Conservation (phyloP, 2,888 invertebrate genomes). For the Sesamia inferens region DNA sequence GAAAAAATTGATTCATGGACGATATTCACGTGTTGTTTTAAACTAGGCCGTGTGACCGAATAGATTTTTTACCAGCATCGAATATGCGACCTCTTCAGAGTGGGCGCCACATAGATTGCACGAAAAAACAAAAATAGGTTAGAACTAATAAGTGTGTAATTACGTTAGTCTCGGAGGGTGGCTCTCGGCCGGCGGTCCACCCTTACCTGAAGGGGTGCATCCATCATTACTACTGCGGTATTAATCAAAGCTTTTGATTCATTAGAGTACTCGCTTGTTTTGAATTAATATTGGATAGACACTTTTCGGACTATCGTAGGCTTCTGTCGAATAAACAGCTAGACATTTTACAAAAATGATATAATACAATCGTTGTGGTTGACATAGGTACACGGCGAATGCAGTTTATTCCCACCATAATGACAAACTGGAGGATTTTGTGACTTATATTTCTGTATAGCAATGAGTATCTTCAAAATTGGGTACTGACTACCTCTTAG, state of each 20-base stretch:
- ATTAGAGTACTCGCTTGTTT: slow-evolving; percentile 44
- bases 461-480: background rate
- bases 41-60: slow-evolving; percentile 43
- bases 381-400: background rate
- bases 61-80: slow-evolving; percentile 59
- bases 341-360: background rate
- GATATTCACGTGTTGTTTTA: background rate
- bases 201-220: slow-evolving; percentile 81
- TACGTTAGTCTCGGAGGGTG: slow-evolving; percentile 85
- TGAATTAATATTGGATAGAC: slow-evolving; percentile 9
- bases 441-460: background rate
- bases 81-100: slow-evolving; percentile 46
- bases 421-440: background rate
- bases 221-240: slow-evolving; percentile 78
- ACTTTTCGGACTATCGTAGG: background rate
- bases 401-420: background rate
- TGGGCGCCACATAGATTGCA: slow-evolving; percentile 66
- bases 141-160: slow-evolving; percentile 88
- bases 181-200: slow-evolving; percentile 83
- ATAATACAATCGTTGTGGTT: background rate
- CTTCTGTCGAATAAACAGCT: background rate
- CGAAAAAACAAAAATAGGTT: slow-evolving; percentile 82
- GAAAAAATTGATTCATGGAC: background rate
- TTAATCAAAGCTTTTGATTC: slow-evolving; percentile 74
- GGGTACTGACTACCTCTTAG: background rate